phyloP scores from a whole-genome alignment of 2,888 invertebrate genomes.

The Spilosoma lubricipeda region DNA sequence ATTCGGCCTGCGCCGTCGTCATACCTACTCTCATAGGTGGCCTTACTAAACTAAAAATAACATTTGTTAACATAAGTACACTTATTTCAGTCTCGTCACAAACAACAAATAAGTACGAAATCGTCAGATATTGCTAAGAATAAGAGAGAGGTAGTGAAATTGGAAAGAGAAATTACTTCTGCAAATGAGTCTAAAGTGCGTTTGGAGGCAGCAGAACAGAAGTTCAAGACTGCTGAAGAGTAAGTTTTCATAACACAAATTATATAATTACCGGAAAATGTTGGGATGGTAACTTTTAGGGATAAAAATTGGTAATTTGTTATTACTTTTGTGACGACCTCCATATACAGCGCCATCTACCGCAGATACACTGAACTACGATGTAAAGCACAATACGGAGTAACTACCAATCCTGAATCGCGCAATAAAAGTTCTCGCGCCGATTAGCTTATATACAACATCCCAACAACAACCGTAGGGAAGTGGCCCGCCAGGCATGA shows the following conservation, averaged over 20 bases:
- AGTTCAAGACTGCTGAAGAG: slow-evolving; percentile 79
- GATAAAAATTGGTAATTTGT: too few relatives aligned
- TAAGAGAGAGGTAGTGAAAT: slow-evolving; percentile 84
- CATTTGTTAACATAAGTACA: not conserved
- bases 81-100: slow-evolving; percentile 84
- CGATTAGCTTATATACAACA: too few relatives aligned
- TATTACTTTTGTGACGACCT: too few relatives aligned
- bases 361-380: too few relatives aligned
- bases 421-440: too few relatives aligned
- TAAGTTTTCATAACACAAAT: slow-evolving; percentile 61
- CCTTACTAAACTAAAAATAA: not conserved
- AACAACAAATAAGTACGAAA: slow-evolving; percentile 89
- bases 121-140: slow-evolving; percentile 84
- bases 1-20: too few relatives aligned
- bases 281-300: not conserved
- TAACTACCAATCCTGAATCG: too few relatives aligned
- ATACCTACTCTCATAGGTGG: too few relatives aligned
- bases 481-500: too few relatives aligned
- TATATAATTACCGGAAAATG: not conserved
- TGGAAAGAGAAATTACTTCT: slow-evolving; percentile 86
- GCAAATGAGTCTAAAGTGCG: slow-evolving; percentile 87
- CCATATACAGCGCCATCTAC: too few relatives aligned
- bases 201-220: slow-evolving; percentile 81
- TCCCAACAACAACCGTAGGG: too few relatives aligned
- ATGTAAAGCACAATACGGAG: too few relatives aligned